Conservation (phyloP, 2,888 invertebrate genomes). For the Parapristionchus giblindavisi region DNA sequence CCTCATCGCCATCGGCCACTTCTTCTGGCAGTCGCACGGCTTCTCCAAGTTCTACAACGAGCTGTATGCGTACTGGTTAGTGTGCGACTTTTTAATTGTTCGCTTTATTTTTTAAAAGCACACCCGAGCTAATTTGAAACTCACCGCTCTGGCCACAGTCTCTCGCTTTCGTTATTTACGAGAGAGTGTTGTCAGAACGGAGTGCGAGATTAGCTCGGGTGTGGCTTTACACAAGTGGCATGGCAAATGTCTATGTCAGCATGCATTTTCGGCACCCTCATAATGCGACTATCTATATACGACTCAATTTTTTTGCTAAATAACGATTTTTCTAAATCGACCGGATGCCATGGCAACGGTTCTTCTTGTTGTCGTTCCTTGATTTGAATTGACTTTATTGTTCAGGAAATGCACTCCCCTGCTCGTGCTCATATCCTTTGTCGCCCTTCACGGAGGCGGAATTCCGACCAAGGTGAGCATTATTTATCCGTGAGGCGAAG, state of each 20-base stretch:
- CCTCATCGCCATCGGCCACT: conserved; percentile 56
- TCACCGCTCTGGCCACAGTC: too few species aligned
- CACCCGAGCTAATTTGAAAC: too few species aligned
- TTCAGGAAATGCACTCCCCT: conserved; percentile 34
- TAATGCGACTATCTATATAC: too few species aligned
- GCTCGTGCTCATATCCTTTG: conserved; percentile 37
- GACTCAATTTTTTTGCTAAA: too few species aligned
- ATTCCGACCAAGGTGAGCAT: conserved; percentile 25
- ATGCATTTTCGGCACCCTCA: not conserved
- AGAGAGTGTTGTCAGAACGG: too few species aligned
- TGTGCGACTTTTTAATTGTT: conserved; percentile 4
- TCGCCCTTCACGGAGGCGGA: conserved; percentile 35
- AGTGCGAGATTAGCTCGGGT: too few species aligned
- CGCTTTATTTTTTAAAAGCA: too few species aligned
- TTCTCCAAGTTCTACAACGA: conserved; percentile 56
- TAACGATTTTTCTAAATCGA: too few species aligned
- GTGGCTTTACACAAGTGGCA: not conserved
- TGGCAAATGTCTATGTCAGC: not conserved
- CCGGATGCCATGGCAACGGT: not conserved
- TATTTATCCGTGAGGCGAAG: too few species aligned
- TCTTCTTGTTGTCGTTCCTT: not conserved
- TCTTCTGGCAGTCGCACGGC: conserved; percentile 62
- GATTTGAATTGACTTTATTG: not conserved
- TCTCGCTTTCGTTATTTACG: too few species aligned
- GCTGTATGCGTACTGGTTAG: conserved; percentile 57